Conservation (phyloP, 2,797 vertebrate genomes). For the Microchirus variegatus region DNA sequence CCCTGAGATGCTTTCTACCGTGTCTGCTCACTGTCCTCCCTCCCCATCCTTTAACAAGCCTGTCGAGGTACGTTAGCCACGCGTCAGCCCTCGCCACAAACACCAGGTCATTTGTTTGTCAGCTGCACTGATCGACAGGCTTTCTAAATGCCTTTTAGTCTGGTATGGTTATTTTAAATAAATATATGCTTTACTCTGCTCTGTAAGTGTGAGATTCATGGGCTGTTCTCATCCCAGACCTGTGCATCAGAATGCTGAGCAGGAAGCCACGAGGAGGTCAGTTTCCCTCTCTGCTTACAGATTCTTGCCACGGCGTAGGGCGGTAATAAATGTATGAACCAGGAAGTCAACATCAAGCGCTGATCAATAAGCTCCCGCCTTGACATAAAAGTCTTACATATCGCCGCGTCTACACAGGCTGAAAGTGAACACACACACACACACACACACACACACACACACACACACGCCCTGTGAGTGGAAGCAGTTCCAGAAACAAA, state of each 20-base stretch:
- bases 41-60: conserved; percentile 35
- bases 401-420: no score
- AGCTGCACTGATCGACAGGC: conserved; percentile 32
- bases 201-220: conserved; percentile 29
- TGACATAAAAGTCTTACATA: conserved; percentile 57
- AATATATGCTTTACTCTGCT: conserved; percentile 2
- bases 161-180: conserved; percentile 17
- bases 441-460: no score
- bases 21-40: conserved; percentile 27
- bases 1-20: no score
- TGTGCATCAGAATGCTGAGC: conserved; percentile 42
- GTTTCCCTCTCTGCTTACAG: conserved; percentile 20
- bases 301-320: conserved; percentile 40
- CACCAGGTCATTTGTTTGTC: conserved; percentile 36
- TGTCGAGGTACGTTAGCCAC: conserved; percentile 61
- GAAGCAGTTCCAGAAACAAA: conserved; percentile 41
- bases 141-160: conserved; percentile 29
- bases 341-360: conserved; percentile 30
- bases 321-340: conserved; percentile 50
- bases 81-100: conserved; percentile 41
- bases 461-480: conserved; percentile 27
- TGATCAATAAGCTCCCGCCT: conserved; percentile 53
- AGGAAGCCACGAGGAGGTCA: conserved; percentile 41
- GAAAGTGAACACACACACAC: no score
- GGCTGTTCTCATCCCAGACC: conserved; percentile 24